Evolutionary conservation across 2,113 vertebrate species (phyloP).

Genomic region (Cygnus atratus): DNA sequence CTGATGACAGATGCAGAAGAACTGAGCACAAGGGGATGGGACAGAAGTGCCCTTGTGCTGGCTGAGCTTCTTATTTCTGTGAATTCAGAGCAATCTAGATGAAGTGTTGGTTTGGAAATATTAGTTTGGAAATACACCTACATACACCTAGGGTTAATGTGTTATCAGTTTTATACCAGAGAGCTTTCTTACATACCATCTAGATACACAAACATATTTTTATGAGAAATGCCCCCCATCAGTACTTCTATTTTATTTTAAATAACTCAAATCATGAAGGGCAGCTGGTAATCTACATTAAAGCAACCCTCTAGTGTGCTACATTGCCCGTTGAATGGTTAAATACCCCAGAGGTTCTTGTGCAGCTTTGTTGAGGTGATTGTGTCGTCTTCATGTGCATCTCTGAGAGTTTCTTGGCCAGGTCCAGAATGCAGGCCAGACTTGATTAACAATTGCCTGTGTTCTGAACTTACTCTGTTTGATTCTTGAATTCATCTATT

Average conservation of each 20-base stretch:
- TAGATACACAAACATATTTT: background rate
- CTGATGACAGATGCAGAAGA: fast-evolving
- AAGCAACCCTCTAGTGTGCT: background rate
- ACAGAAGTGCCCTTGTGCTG: background rate
- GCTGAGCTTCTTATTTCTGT: background rate
- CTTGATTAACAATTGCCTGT: background rate
- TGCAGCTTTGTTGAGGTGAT: background rate
- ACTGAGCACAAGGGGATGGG: background rate
- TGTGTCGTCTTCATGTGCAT: background rate
- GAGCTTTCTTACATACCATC: background rate
- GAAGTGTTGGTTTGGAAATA: background rate
- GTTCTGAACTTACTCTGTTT: background rate
- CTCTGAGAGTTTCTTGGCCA: background rate
- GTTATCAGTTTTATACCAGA: background rate
- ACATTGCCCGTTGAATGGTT: background rate
- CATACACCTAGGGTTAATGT: background rate
- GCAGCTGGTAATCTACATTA: background rate
- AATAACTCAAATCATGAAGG: background rate
- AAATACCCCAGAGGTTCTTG: background rate
- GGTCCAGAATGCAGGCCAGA: background rate
- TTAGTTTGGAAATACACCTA: background rate
- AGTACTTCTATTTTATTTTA: background rate
- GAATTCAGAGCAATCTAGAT: background rate
- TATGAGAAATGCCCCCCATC: background rate
- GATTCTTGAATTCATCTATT: background rate